Percentiles rank a stretch among this genome's conserved stretches.
Evolutionary conservation across 1,140 invertebrate species (phyloP).

Genomic region (Steinernema khuongi): DNA sequence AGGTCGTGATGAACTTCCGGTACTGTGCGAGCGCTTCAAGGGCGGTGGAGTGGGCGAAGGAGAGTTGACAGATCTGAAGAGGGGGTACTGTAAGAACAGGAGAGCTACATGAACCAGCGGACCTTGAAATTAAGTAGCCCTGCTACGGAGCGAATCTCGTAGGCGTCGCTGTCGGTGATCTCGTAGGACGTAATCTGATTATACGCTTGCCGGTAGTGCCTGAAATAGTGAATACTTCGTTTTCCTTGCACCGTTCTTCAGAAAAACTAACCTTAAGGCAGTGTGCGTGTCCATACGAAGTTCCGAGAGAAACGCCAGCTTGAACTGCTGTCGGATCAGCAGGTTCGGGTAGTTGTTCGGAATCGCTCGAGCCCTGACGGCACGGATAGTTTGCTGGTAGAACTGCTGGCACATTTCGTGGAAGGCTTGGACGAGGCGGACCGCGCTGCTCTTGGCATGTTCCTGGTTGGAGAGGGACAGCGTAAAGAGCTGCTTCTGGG

Average conservation of each 20-base stretch:
- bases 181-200: slow-evolving; percentile 78
- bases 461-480: slow-evolving; percentile 63
- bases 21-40: slow-evolving; percentile 89
- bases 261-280: slow-evolving; percentile 74
- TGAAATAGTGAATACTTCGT: slow-evolving; percentile 60
- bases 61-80: slow-evolving; percentile 69
- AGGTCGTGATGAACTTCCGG: slow-evolving; percentile 75
- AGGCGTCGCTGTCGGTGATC: slow-evolving; percentile 78
- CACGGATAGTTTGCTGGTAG: slow-evolving; percentile 78
- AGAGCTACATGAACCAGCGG: slow-evolving; percentile 20
- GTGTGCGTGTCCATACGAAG: slow-evolving; percentile 79
- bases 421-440: slow-evolving; percentile 78
- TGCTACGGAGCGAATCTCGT: slow-evolving; percentile 89
- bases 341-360: slow-evolving; percentile 35
- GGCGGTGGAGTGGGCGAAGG: slow-evolving; percentile 79
- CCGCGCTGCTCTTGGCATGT: slow-evolving; percentile 73
- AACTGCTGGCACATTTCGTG: slow-evolving; percentile 84
- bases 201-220: slow-evolving; percentile 87
- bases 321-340: slow-evolving; percentile 87
- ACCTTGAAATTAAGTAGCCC: slow-evolving; percentile 92
- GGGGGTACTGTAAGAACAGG: neutral
- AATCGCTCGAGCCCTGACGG: slow-evolving; percentile 67
- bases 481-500: slow-evolving; percentile 83
- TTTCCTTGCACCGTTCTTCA: slow-evolving; percentile 19
- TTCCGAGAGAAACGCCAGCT: slow-evolving; percentile 89